phyloP scores from a whole-genome alignment of 2,888 invertebrate genomes.

The Rosalia funebris region DNA sequence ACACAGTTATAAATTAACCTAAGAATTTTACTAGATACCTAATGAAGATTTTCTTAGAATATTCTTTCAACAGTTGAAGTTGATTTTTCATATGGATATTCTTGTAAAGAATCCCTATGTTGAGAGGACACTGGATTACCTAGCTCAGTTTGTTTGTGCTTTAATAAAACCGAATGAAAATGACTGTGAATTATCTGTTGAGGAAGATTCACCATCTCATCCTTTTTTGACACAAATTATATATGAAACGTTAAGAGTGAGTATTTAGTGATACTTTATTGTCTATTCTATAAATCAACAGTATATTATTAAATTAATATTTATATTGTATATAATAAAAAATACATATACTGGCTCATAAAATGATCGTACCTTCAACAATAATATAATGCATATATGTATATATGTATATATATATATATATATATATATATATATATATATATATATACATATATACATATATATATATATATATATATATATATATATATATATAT shows the following conservation, averaged over 20 bases:
- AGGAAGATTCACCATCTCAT: constrained; percentile 29
- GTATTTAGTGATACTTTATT: too few relatives aligned
- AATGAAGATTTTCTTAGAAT: constrained; percentile 36
- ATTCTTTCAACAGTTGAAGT: constrained; percentile 34
- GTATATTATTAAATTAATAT: too few relatives aligned
- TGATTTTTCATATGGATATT: constrained; percentile 35
- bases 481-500: too few relatives aligned
- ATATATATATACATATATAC: too few relatives aligned
- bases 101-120: constrained; percentile 35
- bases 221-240: constrained; percentile 40
- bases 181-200: constrained; percentile 1
- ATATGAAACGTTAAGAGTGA: constrained; percentile 39
- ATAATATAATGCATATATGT: too few relatives aligned
- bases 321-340: too few relatives aligned
- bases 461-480: too few relatives aligned
- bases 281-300: too few relatives aligned
- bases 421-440: too few relatives aligned
- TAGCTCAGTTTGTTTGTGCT: constrained; percentile 44
- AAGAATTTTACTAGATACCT: constrained; percentile 26
- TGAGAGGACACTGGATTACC: constrained; percentile 44
- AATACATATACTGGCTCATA: too few relatives aligned
- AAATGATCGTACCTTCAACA: too few relatives aligned
- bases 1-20: constrained; percentile 23
- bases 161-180: constrained; percentile 36
- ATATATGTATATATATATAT: too few relatives aligned